Conservation (phyloP, 2,888 invertebrate species). For the Tinea pellionella region DNA sequence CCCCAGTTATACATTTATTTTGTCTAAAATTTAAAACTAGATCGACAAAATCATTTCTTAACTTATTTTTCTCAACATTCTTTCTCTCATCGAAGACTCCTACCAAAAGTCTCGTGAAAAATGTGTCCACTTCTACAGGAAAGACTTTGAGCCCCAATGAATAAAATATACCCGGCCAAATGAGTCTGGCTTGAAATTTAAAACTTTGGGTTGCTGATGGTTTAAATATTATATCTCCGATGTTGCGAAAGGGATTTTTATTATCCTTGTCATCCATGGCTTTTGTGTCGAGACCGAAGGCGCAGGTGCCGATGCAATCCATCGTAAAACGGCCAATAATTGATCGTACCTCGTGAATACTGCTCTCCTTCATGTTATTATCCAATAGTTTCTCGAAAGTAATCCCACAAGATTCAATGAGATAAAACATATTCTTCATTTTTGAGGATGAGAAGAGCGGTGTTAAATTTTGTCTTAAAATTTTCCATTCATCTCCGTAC, state of each 20-base stretch:
- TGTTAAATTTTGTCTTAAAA: constrained; percentile 39
- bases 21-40: constrained; percentile 32
- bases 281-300: constrained; percentile 39
- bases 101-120: constrained; percentile 28
- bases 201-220: constrained; percentile 24
- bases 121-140: constrained; percentile 25
- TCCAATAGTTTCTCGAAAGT: constrained; percentile 32
- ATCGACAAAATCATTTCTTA: constrained; percentile 39
- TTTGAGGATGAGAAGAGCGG: constrained; percentile 43
- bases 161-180: constrained; percentile 43
- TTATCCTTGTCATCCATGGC: constrained; percentile 26
- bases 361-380: constrained; percentile 20
- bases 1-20: constrained; percentile 29
- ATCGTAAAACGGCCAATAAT: constrained; percentile 37
- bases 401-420: constrained; percentile 31
- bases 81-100: constrained; percentile 29
- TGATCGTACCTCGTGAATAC: constrained; percentile 26
- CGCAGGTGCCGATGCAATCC: constrained; percentile 38
- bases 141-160: constrained; percentile 28
- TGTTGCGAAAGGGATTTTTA: constrained; percentile 29
- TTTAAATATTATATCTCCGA: constrained; percentile 32
- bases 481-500: constrained; percentile 43
- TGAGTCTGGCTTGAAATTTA: constrained; percentile 25
- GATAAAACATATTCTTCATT: constrained; percentile 47
- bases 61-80: constrained; percentile 24